Evolutionary conservation across 2,888 invertebrate genomes (phyloP), one percentile per base, ranked within the genome.

Genomic region (Stenolophus ochropezus): DNA sequence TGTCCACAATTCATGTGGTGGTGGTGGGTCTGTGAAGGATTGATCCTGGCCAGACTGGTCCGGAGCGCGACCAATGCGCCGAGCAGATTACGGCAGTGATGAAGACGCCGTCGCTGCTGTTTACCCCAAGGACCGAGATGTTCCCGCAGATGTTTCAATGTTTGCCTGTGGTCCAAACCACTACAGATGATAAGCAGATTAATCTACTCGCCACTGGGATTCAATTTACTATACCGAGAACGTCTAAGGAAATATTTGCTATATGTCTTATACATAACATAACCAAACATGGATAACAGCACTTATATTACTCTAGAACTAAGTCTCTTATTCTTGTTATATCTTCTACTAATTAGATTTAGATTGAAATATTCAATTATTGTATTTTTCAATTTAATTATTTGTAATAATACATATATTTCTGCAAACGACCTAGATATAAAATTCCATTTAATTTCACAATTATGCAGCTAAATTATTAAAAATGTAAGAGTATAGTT

Each of bases 101-200:
- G 65, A 69, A 69, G 65, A 69, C 65, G 65, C 27, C 18, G 33
- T 42, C 33, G 6, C 33, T 42, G 33, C 33, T 69, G 65, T 27
- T 27, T 33, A 33, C 65, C 65, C 65, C 33, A 69, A 69, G 65
- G 65, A 69, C 65, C 65, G 27, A 69, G 65, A 69, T 69, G 16
- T n/a, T 16, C 33, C 65, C 65, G 18, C 65, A 14, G 33, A 69
- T 69, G 65, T 69, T 69, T 33, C 27, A 69, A 69, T 69, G 65
- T 69, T 69, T 69, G 65, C 42, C 18, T 69, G 65, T 20, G 65
- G 65, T 69, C 42, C 5, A 14, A 14, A 8, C 65, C 8, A 33
- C 27, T 69, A 61, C 61, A 42, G 33, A 69, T 69, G 65, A 69
- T 69, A 69, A 69, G 65, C 65, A 69, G 33, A 69, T 69, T 69